phyloP scores from a whole-genome alignment of 2,888 invertebrate genomes.

The Pachliopta kotzebuea region DNA sequence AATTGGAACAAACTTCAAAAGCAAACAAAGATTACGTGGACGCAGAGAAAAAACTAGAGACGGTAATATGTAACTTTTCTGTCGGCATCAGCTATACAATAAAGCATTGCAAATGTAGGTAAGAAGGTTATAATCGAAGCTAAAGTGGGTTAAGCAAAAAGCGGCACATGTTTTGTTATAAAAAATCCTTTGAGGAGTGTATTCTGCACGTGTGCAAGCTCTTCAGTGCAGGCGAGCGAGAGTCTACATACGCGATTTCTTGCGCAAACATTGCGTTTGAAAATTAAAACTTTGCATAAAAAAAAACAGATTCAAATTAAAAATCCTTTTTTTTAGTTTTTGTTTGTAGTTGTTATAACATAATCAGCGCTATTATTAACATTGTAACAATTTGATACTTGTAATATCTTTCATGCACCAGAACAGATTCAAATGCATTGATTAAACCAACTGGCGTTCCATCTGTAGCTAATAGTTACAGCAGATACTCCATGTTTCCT shows the following conservation, averaged over 20 bases:
- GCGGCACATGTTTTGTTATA: slow-evolving; percentile 77
- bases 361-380: too few species aligned
- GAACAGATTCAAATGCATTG: too few species aligned
- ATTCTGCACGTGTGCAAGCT: slow-evolving; percentile 74
- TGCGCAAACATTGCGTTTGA: slow-evolving; percentile 9
- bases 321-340: too few species aligned
- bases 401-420: too few species aligned
- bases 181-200: slow-evolving; percentile 71
- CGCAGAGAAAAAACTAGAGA: slow-evolving; percentile 17
- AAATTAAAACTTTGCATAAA: too few species aligned
- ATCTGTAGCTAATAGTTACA: too few species aligned
- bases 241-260: slow-evolving; percentile 53
- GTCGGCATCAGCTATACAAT: slow-evolving; percentile 63
- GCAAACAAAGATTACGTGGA: slow-evolving; percentile 15
- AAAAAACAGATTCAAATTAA: too few species aligned
- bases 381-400: too few species aligned
- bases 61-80: slow-evolving; percentile 29
- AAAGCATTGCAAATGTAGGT: slow-evolving; percentile 76
- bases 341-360: too few species aligned
- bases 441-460: too few species aligned
- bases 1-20: neutral
- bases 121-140: slow-evolving; percentile 78
- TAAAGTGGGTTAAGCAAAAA: slow-evolving; percentile 80
- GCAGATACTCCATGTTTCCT: too few species aligned
- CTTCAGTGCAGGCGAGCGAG: slow-evolving; percentile 56